These are phyloP conservation scores for Drosophila mayaguana DNA, from an alignment of 2,888 invertebrate species.

Conservation along the genomic window DNA sequence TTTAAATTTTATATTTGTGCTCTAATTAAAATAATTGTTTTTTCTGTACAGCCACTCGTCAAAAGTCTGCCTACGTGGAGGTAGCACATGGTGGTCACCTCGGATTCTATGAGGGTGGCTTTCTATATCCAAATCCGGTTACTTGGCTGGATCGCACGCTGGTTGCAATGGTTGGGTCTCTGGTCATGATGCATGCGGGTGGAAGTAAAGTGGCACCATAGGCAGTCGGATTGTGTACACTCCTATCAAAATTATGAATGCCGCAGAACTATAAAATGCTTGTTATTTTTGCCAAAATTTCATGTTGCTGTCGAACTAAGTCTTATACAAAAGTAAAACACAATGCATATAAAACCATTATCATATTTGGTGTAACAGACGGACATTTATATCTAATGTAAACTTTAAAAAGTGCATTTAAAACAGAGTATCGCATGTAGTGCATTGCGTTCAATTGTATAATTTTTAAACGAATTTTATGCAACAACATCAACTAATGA, in stretches of 20 bases:
- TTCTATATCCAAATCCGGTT: constrained; percentile 94
- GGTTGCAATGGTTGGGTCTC: constrained; percentile 92
- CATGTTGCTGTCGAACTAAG: constrained; percentile 54
- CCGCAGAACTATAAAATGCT: constrained; percentile 37
- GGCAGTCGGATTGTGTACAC: not conserved
- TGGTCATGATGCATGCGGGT: constrained; percentile 86
- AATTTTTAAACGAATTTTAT: constrained; percentile 31
- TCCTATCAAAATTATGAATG: constrained; percentile 24
- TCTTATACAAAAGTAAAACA: constrained; percentile 46
- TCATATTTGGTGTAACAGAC: constrained; percentile 44
- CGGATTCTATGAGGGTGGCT: constrained; percentile 96
- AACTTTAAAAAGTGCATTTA: constrained; percentile 73
- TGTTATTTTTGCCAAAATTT: constrained; percentile 67
- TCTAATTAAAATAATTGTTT: not conserved
- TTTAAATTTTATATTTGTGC: not conserved
- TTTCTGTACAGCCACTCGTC: constrained; percentile 87
- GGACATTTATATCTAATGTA: constrained; percentile 59
- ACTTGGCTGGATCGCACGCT: constrained; percentile 96
- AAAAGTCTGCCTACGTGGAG: constrained; percentile 91
- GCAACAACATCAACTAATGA: constrained; percentile 7
- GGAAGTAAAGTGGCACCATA: constrained; percentile 64
- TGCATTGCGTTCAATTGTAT: constrained; percentile 35
- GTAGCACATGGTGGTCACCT: constrained; percentile 97
- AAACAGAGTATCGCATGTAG: constrained; percentile 57
- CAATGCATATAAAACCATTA: constrained; percentile 34